phyloP scores from a whole-genome alignment of 2,888 invertebrate species.

The Lapara coniferarum region DNA sequence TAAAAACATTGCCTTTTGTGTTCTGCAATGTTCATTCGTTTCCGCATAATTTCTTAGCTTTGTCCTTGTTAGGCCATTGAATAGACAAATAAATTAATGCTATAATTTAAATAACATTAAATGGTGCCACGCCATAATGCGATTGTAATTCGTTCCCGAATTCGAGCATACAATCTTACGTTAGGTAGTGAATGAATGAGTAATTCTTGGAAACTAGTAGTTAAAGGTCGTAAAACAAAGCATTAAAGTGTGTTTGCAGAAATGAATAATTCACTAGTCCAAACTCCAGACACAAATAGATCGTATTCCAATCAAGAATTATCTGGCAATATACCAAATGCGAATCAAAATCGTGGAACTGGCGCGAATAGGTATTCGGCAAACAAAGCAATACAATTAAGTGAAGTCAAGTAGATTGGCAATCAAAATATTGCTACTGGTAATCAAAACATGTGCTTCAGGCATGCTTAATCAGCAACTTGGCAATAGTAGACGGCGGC shows the following conservation, averaged over 20 bases:
- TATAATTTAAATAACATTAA: neutral
- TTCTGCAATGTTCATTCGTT: conserved; percentile 18
- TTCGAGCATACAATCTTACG: neutral
- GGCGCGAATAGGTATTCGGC: conserved; percentile 26
- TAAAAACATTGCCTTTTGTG: conserved; percentile 26
- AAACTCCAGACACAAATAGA: conserved; percentile 32
- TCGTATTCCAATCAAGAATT: conserved; percentile 29
- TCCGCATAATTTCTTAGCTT: conserved; percentile 22
- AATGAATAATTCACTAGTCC: conserved; percentile 26
- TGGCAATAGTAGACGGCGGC: neutral
- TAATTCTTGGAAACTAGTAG: neutral
- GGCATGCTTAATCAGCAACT: neutral
- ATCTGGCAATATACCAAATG: conserved; percentile 35
- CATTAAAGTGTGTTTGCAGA: conserved; percentile 1
- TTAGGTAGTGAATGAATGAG: neutral
- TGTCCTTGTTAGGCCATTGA: conserved; percentile 18
- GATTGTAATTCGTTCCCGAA: too few species aligned
- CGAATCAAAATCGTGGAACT: conserved; percentile 26
- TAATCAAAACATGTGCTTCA: neutral
- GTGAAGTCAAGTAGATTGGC: conserved; percentile 6
- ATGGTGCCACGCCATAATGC: neutral
- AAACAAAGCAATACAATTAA: conserved; percentile 29
- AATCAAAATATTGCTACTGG: neutral
- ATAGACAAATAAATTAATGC: neutral
- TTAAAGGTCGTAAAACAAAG: neutral